Evolutionary conservation across 1,140 invertebrate genomes (phyloP), one percentile per base, ranked within the genome.

Genomic region (Trichomalopsis sarcophagae): DNA sequence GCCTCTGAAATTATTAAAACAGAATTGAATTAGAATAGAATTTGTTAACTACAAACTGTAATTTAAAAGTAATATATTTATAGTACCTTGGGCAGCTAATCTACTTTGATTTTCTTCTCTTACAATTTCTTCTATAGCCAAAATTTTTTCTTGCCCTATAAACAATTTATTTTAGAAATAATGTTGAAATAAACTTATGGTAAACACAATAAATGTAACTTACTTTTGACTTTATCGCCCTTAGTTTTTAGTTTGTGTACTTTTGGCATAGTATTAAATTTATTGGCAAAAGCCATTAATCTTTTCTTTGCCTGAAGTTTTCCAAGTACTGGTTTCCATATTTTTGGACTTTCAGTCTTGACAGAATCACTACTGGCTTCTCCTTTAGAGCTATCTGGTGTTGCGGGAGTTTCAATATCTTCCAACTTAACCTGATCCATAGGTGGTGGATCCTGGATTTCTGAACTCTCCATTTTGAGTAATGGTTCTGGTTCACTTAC

Each of bases 211-310:
- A 68, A 68, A 75, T 76, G 21, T 14, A 74, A 86, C 85, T 89
- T 88, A 89, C 89, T 90, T 84, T 90, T 91, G 71, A 83, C 87
- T 71, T 88, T 89, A 68, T 91, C 73, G 55, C 88, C 27, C 82
- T 87, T 86, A 33, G 73, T 40, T 82, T 84, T 87, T 75, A 86
- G 40, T 76, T 81, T 86, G 69, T 86, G 66, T 73, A 88, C 83
- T 89, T 92, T 92, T 27, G 89, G 83, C 14, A 89, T 75, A 7
- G 87, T 82, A 82, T 89, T 90, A 69, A 92, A 93, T 75, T 92
- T 93, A 86, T 92, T 93, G 2, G 91, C 92, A 88, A 93, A 93
- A 79, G 93, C 93, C 92, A 93, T 93, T 36, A 93, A 88, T 68
- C 93, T 88, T 79, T 93, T 93, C 85, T 93, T 93, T 0, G 93